Evolutionary conservation across 92 coral and sea anemone genomes (phyloP), one percentile per base, ranked within the genome.

Genomic region (Ricordea florida): DNA sequence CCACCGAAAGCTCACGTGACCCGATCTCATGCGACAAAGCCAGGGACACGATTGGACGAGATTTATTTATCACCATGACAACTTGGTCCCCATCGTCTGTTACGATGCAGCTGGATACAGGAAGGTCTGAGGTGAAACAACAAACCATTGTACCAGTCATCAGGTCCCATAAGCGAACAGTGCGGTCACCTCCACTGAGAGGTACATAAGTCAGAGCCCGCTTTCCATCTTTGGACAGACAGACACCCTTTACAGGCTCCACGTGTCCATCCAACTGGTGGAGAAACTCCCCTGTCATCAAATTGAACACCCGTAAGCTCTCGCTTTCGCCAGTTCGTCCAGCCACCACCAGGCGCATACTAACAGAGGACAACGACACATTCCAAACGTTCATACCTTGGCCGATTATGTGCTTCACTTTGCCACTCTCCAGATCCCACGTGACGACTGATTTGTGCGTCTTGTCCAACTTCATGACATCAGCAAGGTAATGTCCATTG

Each of bases 1-100:
- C 99, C 6, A 96, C 99, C 5, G 99, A 96, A 91, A 96, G 79
- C 81, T 96, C 99, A 49, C 96, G 93, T 74, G 97, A 79, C 23
- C 88, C 90, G 56, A 64, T 78, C 70, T 96, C 96, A 28, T 83
- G 90, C 23, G 97, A 90, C 74, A 92, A 84, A 47, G 90, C 81
- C 28, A 96, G 90, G 35, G 97, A 92, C 38, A 93, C 92, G 70
- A 96, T 92, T 59, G 97, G 97, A 16, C 91, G 94, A 37, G 99
- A 93, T 58, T 93, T 96, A 72, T 96, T 86, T 18, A 96, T 92
- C 62, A 93, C 99, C 93, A 96, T 79, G 79, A 82, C 99, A 59
- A 96, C 94, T 74, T 89, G 93, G 38, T 96, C 94, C 1, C 99
- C 99, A 50, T 96, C 97, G 72, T 96, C 99, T 47, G 86, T 89